Evolutionary conservation across 2,888 invertebrate species (phyloP).

Genomic region (Deilephila elpenor): DNA sequence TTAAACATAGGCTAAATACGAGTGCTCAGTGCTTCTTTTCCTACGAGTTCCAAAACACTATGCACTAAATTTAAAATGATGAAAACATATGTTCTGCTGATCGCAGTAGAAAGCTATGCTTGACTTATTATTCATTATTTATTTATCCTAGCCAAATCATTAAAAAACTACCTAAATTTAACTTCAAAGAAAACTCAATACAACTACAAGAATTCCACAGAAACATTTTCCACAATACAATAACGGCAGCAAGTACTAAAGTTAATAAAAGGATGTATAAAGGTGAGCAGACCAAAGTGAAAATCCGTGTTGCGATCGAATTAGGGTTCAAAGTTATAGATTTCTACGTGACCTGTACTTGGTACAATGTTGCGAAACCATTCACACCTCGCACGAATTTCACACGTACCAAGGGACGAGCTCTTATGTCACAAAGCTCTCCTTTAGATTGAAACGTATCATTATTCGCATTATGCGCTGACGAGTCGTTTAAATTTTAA

Average conservation of each 20-base stretch:
- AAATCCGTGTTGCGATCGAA: constrained; percentile 23
- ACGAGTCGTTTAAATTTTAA: not conserved
- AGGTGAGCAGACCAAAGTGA: constrained; percentile 18
- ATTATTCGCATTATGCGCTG: not conserved
- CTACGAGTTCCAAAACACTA: no score
- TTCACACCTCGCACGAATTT: not conserved
- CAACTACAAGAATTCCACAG: not conserved
- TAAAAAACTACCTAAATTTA: not conserved
- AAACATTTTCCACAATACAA: constrained; percentile 3
- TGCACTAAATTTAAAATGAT: no score
- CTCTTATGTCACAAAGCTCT: not conserved
- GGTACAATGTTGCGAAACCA: not conserved
- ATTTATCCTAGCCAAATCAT: no score
- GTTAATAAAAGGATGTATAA: constrained; percentile 23
- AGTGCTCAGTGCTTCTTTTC: no score
- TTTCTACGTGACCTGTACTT: constrained; percentile 13
- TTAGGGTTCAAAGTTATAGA: constrained; percentile 24
- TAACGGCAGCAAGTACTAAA: not conserved
- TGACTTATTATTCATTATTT: no score
- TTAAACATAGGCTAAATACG: no score
- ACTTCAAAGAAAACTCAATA: not conserved
- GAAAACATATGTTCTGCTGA: no score
- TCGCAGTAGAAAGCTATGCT: no score
- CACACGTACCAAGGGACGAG: not conserved
- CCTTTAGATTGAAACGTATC: not conserved